Conservation (phyloP, 2,888 invertebrate genomes). For the Pseudococcus jackbeardsleyi region DNA sequence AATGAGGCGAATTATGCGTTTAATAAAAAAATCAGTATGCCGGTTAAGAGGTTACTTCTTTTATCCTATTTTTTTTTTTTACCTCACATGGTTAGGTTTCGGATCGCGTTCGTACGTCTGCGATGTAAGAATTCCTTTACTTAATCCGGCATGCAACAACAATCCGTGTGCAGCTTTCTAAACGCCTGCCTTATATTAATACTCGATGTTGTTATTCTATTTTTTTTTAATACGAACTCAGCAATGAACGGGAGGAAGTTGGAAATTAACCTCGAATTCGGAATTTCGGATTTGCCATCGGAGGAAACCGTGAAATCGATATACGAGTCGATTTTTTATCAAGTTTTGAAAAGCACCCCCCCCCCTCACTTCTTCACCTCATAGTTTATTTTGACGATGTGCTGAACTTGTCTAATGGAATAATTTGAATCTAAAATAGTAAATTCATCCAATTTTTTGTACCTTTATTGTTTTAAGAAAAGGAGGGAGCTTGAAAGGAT, state of each 20-base stretch:
- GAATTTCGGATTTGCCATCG: neutral
- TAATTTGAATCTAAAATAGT: no score
- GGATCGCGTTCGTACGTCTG: neutral
- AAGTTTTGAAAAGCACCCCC: neutral
- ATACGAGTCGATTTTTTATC: neutral
- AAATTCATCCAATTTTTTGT: no score
- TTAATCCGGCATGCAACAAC: neutral
- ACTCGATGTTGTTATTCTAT: neutral
- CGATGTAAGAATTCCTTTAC: neutral
- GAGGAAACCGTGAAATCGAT: neutral
- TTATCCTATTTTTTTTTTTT: conserved; percentile 4
- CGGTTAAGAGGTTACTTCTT: neutral
- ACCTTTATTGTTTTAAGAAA: no score
- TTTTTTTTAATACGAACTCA: neutral
- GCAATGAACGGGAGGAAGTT: neutral
- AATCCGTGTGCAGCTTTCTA: conserved; percentile 19
- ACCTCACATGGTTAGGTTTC: conserved; percentile 2
- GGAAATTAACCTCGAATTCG: neutral
- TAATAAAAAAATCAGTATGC: neutral
- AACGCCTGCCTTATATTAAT: conserved; percentile 27
- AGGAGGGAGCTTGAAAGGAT: no score
- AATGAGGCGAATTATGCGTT: conserved; percentile 4
- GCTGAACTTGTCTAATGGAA: no score
- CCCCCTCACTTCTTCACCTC: neutral
- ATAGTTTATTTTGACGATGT: neutral